phyloP scores from a whole-genome alignment of 2,888 invertebrate species.

The Drosophila niveifrons region DNA sequence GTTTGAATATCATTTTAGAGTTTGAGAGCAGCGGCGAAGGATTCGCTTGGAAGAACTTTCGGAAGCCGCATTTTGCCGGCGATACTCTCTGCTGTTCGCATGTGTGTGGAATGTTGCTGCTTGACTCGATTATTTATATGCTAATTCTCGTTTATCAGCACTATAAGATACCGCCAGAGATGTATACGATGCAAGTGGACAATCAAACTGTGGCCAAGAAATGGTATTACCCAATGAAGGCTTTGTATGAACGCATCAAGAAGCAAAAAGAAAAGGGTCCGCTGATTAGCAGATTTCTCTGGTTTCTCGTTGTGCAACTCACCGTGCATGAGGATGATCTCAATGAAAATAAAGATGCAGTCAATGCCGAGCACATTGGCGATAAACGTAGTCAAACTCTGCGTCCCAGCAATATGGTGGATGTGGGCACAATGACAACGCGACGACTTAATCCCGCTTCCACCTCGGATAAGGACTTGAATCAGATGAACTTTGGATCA shows the following conservation, averaged over 20 bases:
- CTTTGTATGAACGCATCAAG: not conserved
- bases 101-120: conserved; percentile 23
- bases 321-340: conserved; percentile 15
- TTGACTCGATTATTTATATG: conserved; percentile 24
- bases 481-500: not conserved
- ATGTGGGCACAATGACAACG: not conserved
- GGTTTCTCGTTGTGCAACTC: conserved; percentile 6
- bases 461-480: conserved; percentile 2
- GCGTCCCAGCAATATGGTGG: not conserved
- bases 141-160: conserved; percentile 16
- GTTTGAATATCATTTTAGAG: conserved; percentile 24
- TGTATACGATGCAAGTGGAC: not conserved
- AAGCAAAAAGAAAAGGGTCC: not conserved
- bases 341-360: not conserved
- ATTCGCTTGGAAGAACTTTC: conserved; percentile 2
- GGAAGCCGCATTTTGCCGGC: conserved; percentile 10
- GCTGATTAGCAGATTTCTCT: not conserved
- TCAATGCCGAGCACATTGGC: not conserved
- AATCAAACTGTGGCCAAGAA: not conserved
- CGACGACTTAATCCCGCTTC: not conserved
- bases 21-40: conserved; percentile 33
- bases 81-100: conserved; percentile 7
- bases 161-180: conserved; percentile 21
- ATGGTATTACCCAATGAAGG: conserved; percentile 33
- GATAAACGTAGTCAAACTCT: conserved; percentile 11